Conservation (phyloP, 2,113 vertebrate genomes). For the Labeo catla region DNA sequence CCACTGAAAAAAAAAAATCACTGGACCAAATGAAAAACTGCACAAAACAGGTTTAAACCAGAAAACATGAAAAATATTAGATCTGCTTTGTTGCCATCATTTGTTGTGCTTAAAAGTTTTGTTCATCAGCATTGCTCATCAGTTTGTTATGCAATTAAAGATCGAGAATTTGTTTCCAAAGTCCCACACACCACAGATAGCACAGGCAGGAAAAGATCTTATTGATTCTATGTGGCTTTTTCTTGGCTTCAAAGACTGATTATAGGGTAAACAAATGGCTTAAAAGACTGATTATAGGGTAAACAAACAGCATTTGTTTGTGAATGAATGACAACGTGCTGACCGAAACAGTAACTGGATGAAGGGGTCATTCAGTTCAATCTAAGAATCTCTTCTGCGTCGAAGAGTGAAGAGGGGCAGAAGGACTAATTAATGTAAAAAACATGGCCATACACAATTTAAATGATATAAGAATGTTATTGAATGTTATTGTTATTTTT, state of each 20-base stretch:
- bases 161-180: neutral
- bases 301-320: constrained; percentile 9
- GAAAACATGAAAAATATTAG: neutral
- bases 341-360: neutral
- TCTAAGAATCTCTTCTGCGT: neutral
- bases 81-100: neutral
- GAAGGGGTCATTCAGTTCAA: neutral
- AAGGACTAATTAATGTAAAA: neutral
- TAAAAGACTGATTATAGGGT: neutral
- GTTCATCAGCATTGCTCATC: neutral
- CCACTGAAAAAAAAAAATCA: too few species aligned
- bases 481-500: too few species aligned
- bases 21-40: too few species aligned
- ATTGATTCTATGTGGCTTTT: neutral
- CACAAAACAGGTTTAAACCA: neutral
- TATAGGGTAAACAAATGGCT: neutral
- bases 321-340: neutral
- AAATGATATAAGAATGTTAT: neutral
- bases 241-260: neutral
- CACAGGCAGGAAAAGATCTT: neutral
- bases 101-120: neutral
- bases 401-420: neutral
- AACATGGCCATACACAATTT: neutral
- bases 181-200: neutral
- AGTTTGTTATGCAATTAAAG: neutral